phyloP scores from a whole-genome alignment of 2,113 vertebrate species.

The Asarcornis scutulata region DNA sequence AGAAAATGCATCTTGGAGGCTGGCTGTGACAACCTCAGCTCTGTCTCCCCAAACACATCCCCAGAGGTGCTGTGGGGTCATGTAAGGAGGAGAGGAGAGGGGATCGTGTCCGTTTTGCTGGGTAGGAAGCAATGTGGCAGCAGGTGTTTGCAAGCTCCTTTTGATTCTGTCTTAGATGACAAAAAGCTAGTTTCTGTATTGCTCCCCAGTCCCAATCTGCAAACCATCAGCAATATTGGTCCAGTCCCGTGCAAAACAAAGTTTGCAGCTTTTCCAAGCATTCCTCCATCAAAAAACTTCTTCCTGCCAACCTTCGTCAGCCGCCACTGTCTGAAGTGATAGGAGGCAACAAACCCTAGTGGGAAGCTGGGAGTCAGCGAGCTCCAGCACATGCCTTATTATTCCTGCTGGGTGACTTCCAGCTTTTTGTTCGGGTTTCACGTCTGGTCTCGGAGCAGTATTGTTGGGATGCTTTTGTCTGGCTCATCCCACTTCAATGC shows the following conservation, averaged over 20 bases:
- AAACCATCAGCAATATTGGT: background rate
- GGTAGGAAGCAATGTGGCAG: background rate
- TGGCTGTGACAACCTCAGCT: background rate
- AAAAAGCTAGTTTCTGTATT: background rate
- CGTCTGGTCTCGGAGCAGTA: background rate
- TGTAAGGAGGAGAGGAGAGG: too few species aligned
- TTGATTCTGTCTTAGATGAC: background rate
- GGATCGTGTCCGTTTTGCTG: rapidly evolving
- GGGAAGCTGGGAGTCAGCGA: background rate
- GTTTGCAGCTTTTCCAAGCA: rapidly evolving
- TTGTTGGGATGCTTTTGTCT: constrained; percentile 35
- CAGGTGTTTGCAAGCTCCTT: background rate
- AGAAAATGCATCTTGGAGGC: background rate
- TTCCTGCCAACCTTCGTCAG: background rate
- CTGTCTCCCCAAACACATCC: too few species aligned
- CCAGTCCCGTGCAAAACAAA: background rate
- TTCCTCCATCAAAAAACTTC: background rate
- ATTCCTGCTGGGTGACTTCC: background rate
- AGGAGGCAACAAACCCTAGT: background rate
- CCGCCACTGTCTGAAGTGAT: background rate
- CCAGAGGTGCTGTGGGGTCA: too few species aligned
- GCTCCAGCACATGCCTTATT: background rate
- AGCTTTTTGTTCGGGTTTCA: background rate
- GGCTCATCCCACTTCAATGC: constrained; percentile 20
- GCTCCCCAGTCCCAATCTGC: background rate